Base-by-base conservation (phyloP, 2,113 vertebrate species). In the Uropsilus gracilis region DNA sequence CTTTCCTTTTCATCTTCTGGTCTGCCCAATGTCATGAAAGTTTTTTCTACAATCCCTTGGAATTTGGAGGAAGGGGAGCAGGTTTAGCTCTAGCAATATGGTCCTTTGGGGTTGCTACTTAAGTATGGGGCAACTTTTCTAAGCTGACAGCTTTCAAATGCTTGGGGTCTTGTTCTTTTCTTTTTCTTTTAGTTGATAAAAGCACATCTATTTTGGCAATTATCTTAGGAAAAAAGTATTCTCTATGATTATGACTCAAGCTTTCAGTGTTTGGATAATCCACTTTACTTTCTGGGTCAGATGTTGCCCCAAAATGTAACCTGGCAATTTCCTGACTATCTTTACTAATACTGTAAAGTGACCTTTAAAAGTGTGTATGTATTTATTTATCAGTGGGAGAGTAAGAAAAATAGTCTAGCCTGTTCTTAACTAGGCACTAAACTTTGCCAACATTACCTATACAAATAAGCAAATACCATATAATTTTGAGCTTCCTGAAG, bases 261-360 rank as follows among this genome's bases (percentile, higher is more conserved):
- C 6, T 53, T 53, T 53, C 83, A 91, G 69, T 86, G 63, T 17
- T 90, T 44, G 86, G 72, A 48, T 34, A 72, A 75, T 57, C 44
- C 55, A 71, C 34, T 72, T 63, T 63, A 32, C 32, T 64, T 4
- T 61, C 42, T 6, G 4, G 34, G 42, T 63, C 24, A 61, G 32
- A 34, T 3, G 46, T 24, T n/a, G 20, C 37, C 26, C 57, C n/a
- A 11, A 59, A 77, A 83, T 78, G 89, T 87, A 75, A 71, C 46
- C n/a, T 80, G 48, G 42, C 8, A 73, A 0, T 46, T 87, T 9
- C 28, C 50, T 72, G 0, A 66, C 4, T 32, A 86, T 61, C 37
- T 86, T 91, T 91, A 82, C 48, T 82, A 89, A 91, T 37, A 63
- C 30, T 39, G 61, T 5, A 82, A 82, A 24, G 72, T 80, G 10